Evolutionary conservation across 1,140 invertebrate genomes (phyloP).

Genomic region (Anastatus disparis): DNA sequence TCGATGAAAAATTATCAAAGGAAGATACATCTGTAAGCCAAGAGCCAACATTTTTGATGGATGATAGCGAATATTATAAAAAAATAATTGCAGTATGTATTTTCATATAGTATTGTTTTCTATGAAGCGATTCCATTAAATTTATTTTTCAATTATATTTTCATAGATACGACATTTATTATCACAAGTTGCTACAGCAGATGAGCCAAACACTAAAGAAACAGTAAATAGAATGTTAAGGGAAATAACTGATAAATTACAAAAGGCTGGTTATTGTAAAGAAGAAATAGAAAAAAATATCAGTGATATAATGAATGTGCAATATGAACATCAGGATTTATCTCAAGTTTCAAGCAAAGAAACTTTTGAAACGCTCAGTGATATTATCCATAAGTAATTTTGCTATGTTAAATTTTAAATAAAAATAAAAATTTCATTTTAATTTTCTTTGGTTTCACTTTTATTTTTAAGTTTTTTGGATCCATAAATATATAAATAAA

Average conservation of each 20-base stretch:
- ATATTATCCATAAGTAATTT: conserved; percentile 11
- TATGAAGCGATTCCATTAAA: background rate
- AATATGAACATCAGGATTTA: background rate
- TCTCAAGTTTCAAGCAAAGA: no score
- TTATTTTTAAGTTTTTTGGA: no score
- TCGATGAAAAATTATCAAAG: background rate
- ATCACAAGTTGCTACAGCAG: background rate
- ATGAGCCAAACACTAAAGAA: background rate
- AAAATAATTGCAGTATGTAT: conserved; percentile 16
- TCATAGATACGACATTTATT: conserved; percentile 19
- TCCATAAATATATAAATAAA: no score
- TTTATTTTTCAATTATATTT: background rate
- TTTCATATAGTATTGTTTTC: background rate
- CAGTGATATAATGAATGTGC: background rate
- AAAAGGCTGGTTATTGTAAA: background rate
- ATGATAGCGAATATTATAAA: background rate
- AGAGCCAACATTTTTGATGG: background rate
- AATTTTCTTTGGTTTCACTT: no score
- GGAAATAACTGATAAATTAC: conserved; percentile 13
- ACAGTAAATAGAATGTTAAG: conserved; percentile 21
- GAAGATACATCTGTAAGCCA: background rate
- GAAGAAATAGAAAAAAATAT: conserved; percentile 39
- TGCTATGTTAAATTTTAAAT: no score
- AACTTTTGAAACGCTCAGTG: background rate
- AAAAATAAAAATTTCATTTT: no score